Base-by-base conservation (phyloP, 1,140 invertebrate species). In the Dreissena polymorpha region DNA sequence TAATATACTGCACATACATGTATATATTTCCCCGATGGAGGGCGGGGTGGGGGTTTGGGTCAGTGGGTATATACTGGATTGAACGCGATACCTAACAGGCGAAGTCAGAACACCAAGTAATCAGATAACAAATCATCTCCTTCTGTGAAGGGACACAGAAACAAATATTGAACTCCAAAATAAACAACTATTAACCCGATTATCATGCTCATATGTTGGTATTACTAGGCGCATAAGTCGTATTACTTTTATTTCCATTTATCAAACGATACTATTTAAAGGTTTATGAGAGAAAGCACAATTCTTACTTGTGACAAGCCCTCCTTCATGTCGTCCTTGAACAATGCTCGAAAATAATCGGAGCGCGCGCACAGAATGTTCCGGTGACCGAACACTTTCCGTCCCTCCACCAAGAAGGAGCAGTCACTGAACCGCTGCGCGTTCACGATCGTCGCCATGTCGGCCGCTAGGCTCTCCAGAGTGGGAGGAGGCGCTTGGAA, bases 331-430 rank as follows among this genome's bases (percentile, higher is more conserved):
- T 67, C 2, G 0, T 74, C 79, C 12, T n/a, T 12, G 49, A 82
- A 82, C 70, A 82, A 63, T 10, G 79, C 71, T 29, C 49, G 69
- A 57, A 82, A 82, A 29, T 74, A 82, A 13, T 82, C 70, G 65
- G 79, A 82, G 25, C 79, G 60, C 16, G 71, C 57, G 57, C 70
- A 82, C 12, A 82, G 69, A 49, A 82, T 82, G 1, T 21, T 71
- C 49, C 65, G 71, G 63, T 82, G 79, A 14, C 70, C 79, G 65
- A 64, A 82, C 23, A 82, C 70, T 10, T 55, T 21, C 50, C 74
- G 67, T n/a, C 60, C 70, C 57, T 82, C 79, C n/a, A 82, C 23
- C 18, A 67, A 12, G 50, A 82, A 82, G 23, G 63, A 23, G n/a
- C 68, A 71, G 49, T 82, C 79, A 82, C 79, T 82, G 60, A 82